These are phyloP conservation scores for Hippocampus guttulatus DNA, from an alignment of 2,113 vertebrate species.

Conservation along the genomic window DNA sequence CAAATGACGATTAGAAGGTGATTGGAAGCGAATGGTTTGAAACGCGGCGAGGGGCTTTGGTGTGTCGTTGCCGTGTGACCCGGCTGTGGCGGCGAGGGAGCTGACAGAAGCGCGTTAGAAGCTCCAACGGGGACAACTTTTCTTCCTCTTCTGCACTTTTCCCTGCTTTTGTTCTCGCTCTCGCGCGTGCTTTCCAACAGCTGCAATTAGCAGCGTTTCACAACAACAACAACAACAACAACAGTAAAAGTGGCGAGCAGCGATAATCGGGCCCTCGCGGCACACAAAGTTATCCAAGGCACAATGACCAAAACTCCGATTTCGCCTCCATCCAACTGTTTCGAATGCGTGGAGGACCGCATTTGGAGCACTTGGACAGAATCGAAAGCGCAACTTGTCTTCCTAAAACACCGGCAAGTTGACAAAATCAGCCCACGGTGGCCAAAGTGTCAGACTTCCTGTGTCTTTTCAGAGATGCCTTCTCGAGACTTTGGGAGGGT, in stretches of 20 bases:
- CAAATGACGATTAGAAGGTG: constrained; percentile 71
- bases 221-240: neutral
- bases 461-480: no score
- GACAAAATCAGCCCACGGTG: no score
- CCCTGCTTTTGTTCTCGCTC: neutral
- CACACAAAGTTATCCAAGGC: neutral
- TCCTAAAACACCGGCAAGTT: no score
- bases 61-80: neutral
- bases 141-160: constrained; percentile 2
- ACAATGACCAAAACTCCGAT: no score
- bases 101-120: neutral
- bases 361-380: no score
- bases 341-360: no score
- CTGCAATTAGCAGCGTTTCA: neutral
- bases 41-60: neutral
- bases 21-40: constrained; percentile 39
- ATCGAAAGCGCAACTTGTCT: no score
- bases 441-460: no score
- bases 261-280: neutral
- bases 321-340: no score
- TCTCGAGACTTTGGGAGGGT: no score
- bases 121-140: neutral
- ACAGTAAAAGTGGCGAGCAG: neutral
- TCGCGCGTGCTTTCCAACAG: neutral
- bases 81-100: neutral